A percentile compares a stretch with the other conserved stretches of the same genome.
Evolutionary conservation across 2,888 invertebrate species (phyloP).

Genomic region (Tipula unca): DNA sequence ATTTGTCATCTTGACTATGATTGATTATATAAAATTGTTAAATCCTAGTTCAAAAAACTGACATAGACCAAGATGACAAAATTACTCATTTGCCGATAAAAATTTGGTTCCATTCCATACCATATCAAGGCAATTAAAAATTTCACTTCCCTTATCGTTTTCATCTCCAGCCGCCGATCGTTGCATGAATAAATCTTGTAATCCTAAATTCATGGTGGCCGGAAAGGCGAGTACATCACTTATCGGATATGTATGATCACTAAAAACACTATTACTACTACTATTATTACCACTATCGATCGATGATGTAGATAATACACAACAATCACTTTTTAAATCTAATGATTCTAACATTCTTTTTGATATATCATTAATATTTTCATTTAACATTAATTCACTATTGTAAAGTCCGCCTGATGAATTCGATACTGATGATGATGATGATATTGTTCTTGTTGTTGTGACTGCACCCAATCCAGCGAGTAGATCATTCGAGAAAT

Average conservation of each 20-base stretch:
- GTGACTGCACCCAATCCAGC: not conserved
- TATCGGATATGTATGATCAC: slow-evolving; percentile 27
- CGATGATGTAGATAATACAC: slow-evolving; percentile 21
- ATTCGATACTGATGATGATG: not conserved
- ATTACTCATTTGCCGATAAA: slow-evolving; percentile 17
- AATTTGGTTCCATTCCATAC: slow-evolving; percentile 34
- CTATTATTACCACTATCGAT: slow-evolving; percentile 28
- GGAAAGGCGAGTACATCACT: not conserved
- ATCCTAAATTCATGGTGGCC: slow-evolving; percentile 16
- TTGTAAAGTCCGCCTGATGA: not conserved
- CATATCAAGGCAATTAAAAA: slow-evolving; percentile 45
- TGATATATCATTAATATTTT: slow-evolving; percentile 42
- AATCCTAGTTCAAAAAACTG: not conserved
- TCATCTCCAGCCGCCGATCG: slow-evolving; percentile 20
- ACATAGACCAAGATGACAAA: not conserved
- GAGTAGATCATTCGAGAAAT: slow-evolving; percentile 36
- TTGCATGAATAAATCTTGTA: slow-evolving; percentile 3
- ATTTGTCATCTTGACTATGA: not conserved
- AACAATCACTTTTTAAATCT: slow-evolving; percentile 26
- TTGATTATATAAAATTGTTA: not conserved
- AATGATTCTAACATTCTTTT: slow-evolving; percentile 42
- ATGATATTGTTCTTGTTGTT: not conserved
- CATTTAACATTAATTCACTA: slow-evolving; percentile 31
- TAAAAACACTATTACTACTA: slow-evolving; percentile 31
- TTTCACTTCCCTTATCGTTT: slow-evolving; percentile 34